Evolutionary conservation across 1,140 invertebrate species (phyloP), one percentile per base, ranked within the genome.

Genomic region (Drosophila serrata): DNA sequence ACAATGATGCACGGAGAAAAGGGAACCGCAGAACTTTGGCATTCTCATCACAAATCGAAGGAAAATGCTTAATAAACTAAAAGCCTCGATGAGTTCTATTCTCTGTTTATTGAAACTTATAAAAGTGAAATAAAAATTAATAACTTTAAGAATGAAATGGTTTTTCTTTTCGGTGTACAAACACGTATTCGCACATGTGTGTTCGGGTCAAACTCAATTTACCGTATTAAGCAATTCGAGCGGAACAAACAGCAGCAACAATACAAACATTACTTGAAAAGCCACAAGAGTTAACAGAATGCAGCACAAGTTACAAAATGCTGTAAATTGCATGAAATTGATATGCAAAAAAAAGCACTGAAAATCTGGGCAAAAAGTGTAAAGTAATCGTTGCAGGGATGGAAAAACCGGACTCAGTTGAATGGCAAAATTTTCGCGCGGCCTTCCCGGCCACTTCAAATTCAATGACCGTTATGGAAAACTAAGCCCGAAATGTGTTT

Each of bases 401-500:
- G 31, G 48, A 13, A 51, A 35, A 19, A 15, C 12, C 4, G 13
- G 17, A 17, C 13, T 15, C 4, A 35, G 31, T 22, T 22, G 17
- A 31, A 19, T 3, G 13, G 33, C 19, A 55, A 55, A 55, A 31
- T 53, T 53, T 53, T 24, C 24, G 31, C 40, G 51, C 48, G 48
- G 27, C 22, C 45, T 24, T 53, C 19, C 51, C 19, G 51, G 46
- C 46, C 63, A 61, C 64, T 82, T 75, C 12, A 56, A 65, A 79
- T 67, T 82, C 70, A 79, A 79, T 72, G 81, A 79, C 65, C 75
- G 64, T 75, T 82, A 75, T 63, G 68, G 56, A 45, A 79, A 79
- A 82, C 80, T 82, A 70, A 75, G 57, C 77, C 69, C 59, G 53
- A 79, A 84, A 75, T 75, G 58, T 60, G 57, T 75, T 82, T 79